These are phyloP conservation scores for Sorex maritimensis DNA, from an alignment of 2,797 vertebrate genomes.

Conservation along the genomic window DNA sequence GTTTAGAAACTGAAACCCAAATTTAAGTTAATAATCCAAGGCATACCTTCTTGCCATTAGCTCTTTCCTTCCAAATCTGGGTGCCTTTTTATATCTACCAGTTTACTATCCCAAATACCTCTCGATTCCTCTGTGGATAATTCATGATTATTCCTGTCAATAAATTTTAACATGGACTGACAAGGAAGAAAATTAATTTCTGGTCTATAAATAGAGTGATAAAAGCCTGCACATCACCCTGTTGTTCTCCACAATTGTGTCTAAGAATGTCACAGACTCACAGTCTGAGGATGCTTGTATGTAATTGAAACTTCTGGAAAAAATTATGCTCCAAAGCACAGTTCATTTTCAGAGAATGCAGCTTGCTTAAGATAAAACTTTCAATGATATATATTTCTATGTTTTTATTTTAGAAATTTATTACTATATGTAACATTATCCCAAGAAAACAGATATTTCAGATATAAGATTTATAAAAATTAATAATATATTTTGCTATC, in stretches of 20 bases:
- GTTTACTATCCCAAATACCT: not conserved
- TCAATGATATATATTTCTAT: not conserved
- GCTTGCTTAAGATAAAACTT: not conserved
- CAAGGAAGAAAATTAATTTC: not conserved
- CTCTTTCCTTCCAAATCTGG: not conserved
- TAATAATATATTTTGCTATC: not conserved
- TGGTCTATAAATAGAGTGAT: not conserved
- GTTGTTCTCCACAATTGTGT: not conserved
- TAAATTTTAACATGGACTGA: not conserved
- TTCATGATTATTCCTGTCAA: not conserved
- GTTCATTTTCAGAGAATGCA: not conserved
- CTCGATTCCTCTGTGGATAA: not conserved
- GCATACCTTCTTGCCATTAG: no score
- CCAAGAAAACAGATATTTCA: not conserved
- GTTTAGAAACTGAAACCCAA: not conserved
- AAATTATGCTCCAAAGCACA: not conserved
- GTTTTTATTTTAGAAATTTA: constrained; percentile 1
- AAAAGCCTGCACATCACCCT: not conserved
- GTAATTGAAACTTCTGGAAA: constrained; percentile 14
- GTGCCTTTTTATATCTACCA: no score
- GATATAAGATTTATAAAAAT: not conserved
- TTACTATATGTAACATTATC: not conserved
- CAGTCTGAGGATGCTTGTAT: not conserved
- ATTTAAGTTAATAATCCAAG: not conserved
- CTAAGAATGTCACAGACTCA: not conserved